phyloP scores from a whole-genome alignment of 2,888 invertebrate species.

The Nowickia ferox region DNA sequence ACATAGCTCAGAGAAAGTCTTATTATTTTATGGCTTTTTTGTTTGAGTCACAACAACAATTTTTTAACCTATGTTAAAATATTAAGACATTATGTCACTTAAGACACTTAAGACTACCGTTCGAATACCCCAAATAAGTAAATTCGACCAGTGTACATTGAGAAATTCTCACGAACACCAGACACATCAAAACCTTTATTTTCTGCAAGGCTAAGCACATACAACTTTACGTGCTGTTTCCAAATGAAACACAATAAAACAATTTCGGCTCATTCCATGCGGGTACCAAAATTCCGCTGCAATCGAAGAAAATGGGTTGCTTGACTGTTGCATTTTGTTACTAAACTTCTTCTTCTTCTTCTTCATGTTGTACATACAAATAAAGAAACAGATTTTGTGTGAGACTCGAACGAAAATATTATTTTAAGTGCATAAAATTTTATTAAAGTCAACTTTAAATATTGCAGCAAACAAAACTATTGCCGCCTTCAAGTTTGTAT shows the following conservation, averaged over 20 bases:
- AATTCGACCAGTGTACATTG: neutral
- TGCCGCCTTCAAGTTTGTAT: no score
- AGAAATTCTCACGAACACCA: neutral
- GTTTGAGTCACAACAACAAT: no score
- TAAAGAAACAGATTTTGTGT: neutral
- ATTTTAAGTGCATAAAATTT: no score
- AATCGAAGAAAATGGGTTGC: conserved; percentile 52
- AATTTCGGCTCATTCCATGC: conserved; percentile 25
- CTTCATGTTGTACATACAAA: neutral
- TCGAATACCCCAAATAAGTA: neutral
- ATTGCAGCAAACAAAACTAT: no score
- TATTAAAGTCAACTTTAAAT: no score
- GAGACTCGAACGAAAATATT: neutral
- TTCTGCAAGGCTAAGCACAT: neutral
- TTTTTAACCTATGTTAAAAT: no score
- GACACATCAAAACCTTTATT: neutral
- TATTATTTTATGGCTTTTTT: no score
- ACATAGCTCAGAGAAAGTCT: no score
- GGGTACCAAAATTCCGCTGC: conserved; percentile 22
- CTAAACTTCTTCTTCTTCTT: conserved; percentile 18
- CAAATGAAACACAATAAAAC: conserved; percentile 12
- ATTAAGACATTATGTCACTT: no score
- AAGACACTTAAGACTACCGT: no score
- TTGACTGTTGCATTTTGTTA: conserved; percentile 3
- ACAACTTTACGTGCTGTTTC: neutral